A percentile compares a stretch with the other conserved stretches of the same genome.
Evolutionary conservation across 2,113 vertebrate genomes (phyloP).

Genomic region (Scomber scombrus): DNA sequence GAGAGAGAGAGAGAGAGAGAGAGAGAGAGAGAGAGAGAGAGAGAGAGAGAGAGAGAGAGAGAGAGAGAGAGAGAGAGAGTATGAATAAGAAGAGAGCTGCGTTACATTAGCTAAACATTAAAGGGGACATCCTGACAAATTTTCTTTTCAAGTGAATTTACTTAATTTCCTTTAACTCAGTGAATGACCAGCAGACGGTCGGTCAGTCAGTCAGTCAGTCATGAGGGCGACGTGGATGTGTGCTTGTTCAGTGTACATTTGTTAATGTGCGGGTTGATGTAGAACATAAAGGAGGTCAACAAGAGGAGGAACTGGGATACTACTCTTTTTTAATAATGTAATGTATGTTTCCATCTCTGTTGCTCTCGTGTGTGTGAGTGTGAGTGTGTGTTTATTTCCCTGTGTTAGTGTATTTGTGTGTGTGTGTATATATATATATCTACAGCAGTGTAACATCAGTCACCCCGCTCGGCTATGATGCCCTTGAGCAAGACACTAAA

Average conservation of each 20-base stretch:
- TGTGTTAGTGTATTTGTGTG: background rate
- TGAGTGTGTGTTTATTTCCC: background rate
- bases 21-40: background rate
- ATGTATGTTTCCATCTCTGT: constrained; percentile 31
- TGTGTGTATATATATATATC: background rate
- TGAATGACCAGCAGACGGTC: constrained; percentile 4
- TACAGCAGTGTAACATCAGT: background rate
- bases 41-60: background rate
- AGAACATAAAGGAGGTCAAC: constrained; percentile 56
- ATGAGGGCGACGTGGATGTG: constrained; percentile 23
- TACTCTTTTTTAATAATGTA: constrained; percentile 19
- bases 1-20: background rate
- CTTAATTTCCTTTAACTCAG: constrained; percentile 1
- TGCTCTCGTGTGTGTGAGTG: constrained; percentile 24
- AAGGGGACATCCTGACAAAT: constrained; percentile 17
- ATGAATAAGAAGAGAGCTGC: background rate
- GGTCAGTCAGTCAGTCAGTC: constrained; percentile 31
- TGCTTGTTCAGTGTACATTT: background rate
- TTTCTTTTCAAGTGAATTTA: constrained; percentile 13
- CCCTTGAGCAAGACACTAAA: background rate
- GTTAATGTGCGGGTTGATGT: constrained; percentile 5
- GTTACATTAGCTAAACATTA: background rate
- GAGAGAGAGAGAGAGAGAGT: background rate
- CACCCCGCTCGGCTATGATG: background rate
- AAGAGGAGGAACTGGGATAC: constrained; percentile 67